Evolutionary conservation across 2,888 invertebrate species (phyloP).

Genomic region (Drosophila gaucha): DNA sequence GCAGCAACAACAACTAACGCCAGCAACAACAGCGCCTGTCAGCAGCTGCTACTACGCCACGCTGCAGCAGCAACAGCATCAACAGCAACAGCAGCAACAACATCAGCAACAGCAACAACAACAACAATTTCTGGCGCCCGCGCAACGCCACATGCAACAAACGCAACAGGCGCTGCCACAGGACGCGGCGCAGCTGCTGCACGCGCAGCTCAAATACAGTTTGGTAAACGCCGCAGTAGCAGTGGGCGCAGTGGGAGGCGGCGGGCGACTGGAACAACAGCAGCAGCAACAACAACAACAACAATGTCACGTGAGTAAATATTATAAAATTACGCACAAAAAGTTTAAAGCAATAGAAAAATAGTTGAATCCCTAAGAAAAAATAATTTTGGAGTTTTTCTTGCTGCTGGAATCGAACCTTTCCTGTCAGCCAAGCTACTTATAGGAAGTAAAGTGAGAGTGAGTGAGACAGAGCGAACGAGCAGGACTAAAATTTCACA

Average conservation of each 20-base stretch:
- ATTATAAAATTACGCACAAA: no score
- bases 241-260: neutral
- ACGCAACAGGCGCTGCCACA: slow-evolving; percentile 39
- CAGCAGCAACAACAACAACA: slow-evolving; percentile 18
- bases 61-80: slow-evolving; percentile 30
- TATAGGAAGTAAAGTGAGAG: no score
- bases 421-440: neutral
- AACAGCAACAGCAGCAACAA: slow-evolving; percentile 43
- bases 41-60: slow-evolving; percentile 46
- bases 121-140: slow-evolving; percentile 44
- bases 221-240: neutral
- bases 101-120: slow-evolving; percentile 44
- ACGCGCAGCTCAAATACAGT: slow-evolving; percentile 18
- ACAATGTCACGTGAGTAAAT: slow-evolving; percentile 36
- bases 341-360: no score
- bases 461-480: no score
- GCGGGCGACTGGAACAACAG: slow-evolving; percentile 11
- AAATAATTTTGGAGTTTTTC: no score
- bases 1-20: slow-evolving; percentile 52
- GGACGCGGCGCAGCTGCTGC: slow-evolving; percentile 40
- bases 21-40: slow-evolving; percentile 46
- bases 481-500: no score
- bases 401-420: neutral
- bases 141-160: slow-evolving; percentile 44
- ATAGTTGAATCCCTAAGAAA: no score